Evolutionary conservation across 2,113 vertebrate genomes (phyloP).

Genomic region (Corythoichthys intestinalis): DNA sequence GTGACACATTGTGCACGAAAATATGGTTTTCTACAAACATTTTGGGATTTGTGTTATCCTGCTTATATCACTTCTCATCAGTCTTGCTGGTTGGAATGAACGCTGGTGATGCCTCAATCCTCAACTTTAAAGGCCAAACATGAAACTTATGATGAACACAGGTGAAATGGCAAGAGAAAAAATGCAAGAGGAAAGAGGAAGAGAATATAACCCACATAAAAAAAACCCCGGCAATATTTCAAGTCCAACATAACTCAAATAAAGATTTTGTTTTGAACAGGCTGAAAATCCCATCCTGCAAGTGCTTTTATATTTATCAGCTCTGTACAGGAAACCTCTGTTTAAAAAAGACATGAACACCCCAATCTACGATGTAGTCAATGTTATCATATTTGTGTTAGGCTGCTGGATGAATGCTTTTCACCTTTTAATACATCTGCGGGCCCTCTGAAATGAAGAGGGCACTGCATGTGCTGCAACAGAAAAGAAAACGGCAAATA

Average conservation of each 20-base stretch:
- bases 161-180: neutral
- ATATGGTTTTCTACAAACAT: neutral
- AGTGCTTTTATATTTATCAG: slow-evolving; percentile 43
- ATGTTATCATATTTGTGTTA: slow-evolving; percentile 60
- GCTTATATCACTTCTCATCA: neutral
- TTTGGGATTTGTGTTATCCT: neutral
- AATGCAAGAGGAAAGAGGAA: too few species aligned
- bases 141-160: neutral
- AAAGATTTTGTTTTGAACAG: slow-evolving; percentile 20
- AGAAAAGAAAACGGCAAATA: slow-evolving; percentile 25
- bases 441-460: slow-evolving; percentile 22
- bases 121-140: neutral
- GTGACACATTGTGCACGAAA: neutral
- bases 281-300: slow-evolving; percentile 11
- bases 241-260: slow-evolving; percentile 1
- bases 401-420: slow-evolving; percentile 48
- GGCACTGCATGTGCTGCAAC: slow-evolving; percentile 29
- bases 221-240: slow-evolving; percentile 9
- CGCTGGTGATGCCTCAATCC: neutral
- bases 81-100: neutral
- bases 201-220: slow-evolving; percentile 22
- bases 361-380: slow-evolving; percentile 52
- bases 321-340: slow-evolving; percentile 31
- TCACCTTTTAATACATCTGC: slow-evolving; percentile 43
- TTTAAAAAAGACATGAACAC: slow-evolving; percentile 29